These are phyloP conservation scores for Stenolophus ochropezus DNA, from an alignment of 2,888 invertebrate genomes.

Conservation along the genomic window DNA sequence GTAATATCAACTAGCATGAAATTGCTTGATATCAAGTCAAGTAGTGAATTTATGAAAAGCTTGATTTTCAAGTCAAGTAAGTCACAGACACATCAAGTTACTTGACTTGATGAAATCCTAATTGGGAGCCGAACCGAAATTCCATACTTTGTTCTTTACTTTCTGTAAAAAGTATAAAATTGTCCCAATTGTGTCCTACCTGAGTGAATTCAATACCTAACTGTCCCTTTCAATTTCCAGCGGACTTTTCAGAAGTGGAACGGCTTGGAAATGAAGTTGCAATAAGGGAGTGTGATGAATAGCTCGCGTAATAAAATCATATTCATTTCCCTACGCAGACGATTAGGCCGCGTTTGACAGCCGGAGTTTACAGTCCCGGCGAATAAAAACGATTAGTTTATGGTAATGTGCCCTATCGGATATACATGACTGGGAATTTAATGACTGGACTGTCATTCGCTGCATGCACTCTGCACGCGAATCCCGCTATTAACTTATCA, in stretches of 20 bases:
- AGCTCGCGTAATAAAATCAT: constrained; percentile 21
- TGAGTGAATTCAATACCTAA: too few species aligned
- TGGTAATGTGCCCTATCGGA: constrained; percentile 28
- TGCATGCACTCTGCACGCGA: constrained; percentile 33
- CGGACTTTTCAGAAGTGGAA: not conserved
- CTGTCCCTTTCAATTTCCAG: not conserved
- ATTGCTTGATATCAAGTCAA: too few species aligned
- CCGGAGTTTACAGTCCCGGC: constrained; percentile 7
- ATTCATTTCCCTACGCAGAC: constrained; percentile 8
- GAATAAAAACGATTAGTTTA: constrained; percentile 37
- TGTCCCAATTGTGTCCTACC: too few species aligned
- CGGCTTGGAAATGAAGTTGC: not conserved
- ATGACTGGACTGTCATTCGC: constrained; percentile 37
- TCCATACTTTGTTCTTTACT: too few species aligned
- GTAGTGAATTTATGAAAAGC: too few species aligned
- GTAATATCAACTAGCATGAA: too few species aligned
- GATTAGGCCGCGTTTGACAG: constrained; percentile 24
- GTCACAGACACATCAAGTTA: too few species aligned
- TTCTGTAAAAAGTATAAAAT: too few species aligned
- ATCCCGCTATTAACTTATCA: constrained; percentile 31
- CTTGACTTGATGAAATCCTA: too few species aligned
- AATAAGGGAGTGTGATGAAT: not conserved
- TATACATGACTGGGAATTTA: constrained; percentile 41
- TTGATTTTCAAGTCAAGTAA: too few species aligned
- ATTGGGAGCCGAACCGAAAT: too few species aligned